These are phyloP conservation scores for Fopius arisanus DNA, from an alignment of 1,140 invertebrate species.

Conservation along the genomic window DNA sequence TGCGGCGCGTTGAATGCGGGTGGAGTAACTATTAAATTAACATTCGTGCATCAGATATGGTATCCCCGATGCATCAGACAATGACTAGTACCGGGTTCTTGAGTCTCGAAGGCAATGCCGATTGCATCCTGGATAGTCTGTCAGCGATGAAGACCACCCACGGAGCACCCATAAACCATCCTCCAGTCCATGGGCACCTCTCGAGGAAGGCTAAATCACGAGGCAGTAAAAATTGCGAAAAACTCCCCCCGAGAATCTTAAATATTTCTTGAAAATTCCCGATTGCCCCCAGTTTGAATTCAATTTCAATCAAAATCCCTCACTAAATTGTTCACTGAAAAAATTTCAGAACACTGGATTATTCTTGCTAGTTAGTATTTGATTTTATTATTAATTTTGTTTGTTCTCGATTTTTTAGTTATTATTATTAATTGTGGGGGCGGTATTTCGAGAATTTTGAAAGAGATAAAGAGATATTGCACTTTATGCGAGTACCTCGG, in stretches of 20 bases:
- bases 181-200: background rate
- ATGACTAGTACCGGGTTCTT: slow-evolving; percentile 24
- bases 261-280: no score
- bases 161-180: slow-evolving; percentile 11
- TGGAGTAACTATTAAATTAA: slow-evolving; percentile 35
- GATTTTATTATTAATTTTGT: no score
- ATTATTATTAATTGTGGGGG: no score
- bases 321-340: no score
- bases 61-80: slow-evolving; percentile 13
- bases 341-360: no score
- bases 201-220: background rate
- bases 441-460: no score
- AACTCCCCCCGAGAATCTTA: background rate
- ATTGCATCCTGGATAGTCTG: slow-evolving; percentile 31
- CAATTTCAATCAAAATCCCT: no score
- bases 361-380: no score
- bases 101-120: slow-evolving; percentile 20
- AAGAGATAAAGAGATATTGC: no score
- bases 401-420: no score
- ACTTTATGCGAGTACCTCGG: no score
- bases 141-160: slow-evolving; percentile 34
- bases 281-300: no score
- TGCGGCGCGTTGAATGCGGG: slow-evolving; percentile 10
- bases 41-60: slow-evolving; percentile 37
- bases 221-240: background rate